Percentiles rank a stretch among this genome's conserved stretches.
Evolutionary conservation across 2,888 invertebrate species (phyloP).

Genomic region (Gasteruption jaculator): DNA sequence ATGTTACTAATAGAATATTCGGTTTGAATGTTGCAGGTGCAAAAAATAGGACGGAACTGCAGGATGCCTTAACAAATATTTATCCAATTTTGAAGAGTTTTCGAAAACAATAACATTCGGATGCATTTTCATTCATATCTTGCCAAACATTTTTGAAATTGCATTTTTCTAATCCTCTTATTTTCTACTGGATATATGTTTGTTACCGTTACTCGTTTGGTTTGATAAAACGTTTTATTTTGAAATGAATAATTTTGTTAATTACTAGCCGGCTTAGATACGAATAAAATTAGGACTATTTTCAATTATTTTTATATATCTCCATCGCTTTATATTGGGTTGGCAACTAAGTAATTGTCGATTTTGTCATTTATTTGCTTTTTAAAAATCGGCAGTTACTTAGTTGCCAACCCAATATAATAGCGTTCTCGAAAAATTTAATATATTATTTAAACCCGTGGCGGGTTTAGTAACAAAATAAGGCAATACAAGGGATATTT

Average conservation of each 20-base stretch:
- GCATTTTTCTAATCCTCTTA: conserved; percentile 11
- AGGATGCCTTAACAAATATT: conserved; percentile 90
- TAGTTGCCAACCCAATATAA: no score
- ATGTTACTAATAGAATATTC: neutral
- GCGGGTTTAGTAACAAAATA: no score
- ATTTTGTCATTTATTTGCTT: neutral
- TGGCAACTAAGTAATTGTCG: neutral
- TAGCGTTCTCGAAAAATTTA: no score
- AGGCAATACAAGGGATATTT: no score
- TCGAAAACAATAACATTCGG: conserved; percentile 65
- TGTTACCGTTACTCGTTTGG: neutral
- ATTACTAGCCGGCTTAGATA: conserved; percentile 6
- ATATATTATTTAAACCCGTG: no score
- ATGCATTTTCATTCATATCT: conserved; percentile 14
- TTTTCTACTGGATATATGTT: conserved; percentile 10
- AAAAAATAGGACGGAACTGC: conserved; percentile 85
- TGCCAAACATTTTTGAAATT: neutral
- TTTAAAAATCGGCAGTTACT: neutral
- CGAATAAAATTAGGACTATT: no score
- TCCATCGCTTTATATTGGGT: neutral
- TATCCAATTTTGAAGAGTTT: conserved; percentile 93
- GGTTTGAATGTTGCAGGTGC: conserved; percentile 62
- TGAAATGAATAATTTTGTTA: neutral
- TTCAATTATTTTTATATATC: neutral
- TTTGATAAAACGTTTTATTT: neutral